Evolutionary conservation across 2,797 vertebrate species (phyloP), one percentile per base, ranked within the genome.

Genomic region (Crocidura indochinensis): DNA sequence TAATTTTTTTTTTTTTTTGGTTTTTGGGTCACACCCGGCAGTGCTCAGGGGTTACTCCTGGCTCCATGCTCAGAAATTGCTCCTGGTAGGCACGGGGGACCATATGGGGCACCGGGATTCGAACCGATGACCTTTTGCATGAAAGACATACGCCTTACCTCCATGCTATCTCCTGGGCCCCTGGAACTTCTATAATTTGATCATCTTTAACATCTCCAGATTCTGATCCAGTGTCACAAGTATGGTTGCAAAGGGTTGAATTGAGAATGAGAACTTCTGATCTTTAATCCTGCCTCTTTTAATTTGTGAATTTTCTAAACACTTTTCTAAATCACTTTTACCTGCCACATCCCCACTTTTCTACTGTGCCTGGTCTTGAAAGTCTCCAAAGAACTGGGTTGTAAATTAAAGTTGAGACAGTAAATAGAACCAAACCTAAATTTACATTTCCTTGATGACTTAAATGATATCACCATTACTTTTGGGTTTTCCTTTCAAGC

Each of bases 361-460:
- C 47, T 31, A 67, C 62, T 62, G 67, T 87, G 27, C 24, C 5
- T 69, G 38, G 38, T 38, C 91, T 88, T 51, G 62, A 90, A 95
- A 56, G 6, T 56, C 62, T 91, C 2, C 26, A 79, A 94, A 84
- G 73, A 96, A 60, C 65, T 74, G 29, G 38, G 38, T 77, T 81
- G 20, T 29, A 84, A 82, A 79, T 92, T 90, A 80, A 88, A 92
- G 20, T 81, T 88, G 73, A 91, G 73, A 83, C 71, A 68, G 76
- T 93, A 94, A 90, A 91, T 91, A 94, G 74, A 95, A 94, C 80
- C 72, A 49, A 17, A 89, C 80, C 88, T 93, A 92, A 88, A 84
- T 93, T 95, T 95, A 72, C 74, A 76, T 92, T 87, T 26, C 73
- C 26, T 91, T 87, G 24, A 29, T 90, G 86, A 87, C 76, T 93